phyloP scores from a whole-genome alignment of 1,140 invertebrate species.

The Cyrtorhinus lividipennis region DNA sequence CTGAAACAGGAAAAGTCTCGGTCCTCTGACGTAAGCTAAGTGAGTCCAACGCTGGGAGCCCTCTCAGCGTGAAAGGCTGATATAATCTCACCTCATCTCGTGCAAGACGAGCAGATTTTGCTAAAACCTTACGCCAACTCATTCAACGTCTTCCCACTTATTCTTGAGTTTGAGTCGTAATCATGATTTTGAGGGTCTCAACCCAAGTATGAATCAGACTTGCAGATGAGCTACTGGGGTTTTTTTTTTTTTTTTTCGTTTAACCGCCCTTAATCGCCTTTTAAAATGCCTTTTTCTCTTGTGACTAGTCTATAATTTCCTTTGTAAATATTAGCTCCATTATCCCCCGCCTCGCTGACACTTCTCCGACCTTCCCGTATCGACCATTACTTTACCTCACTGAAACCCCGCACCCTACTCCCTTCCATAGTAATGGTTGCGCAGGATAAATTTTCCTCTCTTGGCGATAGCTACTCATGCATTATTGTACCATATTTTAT shows the following conservation, averaged over 20 bases:
- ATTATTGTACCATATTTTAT: slow-evolving; percentile 10
- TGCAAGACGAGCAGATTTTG: too few relatives aligned
- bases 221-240: not conserved
- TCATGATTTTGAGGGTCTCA: too few relatives aligned
- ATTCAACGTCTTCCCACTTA: too few relatives aligned
- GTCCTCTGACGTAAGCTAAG: too few relatives aligned
- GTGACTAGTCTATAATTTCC: not conserved
- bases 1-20: too few relatives aligned
- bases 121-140: too few relatives aligned
- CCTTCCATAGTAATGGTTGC: not conserved
- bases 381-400: not conserved
- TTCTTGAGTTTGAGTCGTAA: too few relatives aligned
- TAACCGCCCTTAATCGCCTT: not conserved
- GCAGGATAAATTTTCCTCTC: not conserved
- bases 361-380: not conserved
- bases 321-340: not conserved
- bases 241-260: too few relatives aligned
- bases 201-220: not conserved
- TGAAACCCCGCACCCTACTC: not conserved
- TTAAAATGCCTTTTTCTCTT: not conserved
- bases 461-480: not conserved
- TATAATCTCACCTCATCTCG: too few relatives aligned
- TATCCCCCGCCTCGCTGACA: not conserved
- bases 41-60: too few relatives aligned
- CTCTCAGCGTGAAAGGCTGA: too few relatives aligned